Evolutionary conservation across 2,113 vertebrate species (phyloP).

Genomic region (Forbesichthys papilliferus): DNA sequence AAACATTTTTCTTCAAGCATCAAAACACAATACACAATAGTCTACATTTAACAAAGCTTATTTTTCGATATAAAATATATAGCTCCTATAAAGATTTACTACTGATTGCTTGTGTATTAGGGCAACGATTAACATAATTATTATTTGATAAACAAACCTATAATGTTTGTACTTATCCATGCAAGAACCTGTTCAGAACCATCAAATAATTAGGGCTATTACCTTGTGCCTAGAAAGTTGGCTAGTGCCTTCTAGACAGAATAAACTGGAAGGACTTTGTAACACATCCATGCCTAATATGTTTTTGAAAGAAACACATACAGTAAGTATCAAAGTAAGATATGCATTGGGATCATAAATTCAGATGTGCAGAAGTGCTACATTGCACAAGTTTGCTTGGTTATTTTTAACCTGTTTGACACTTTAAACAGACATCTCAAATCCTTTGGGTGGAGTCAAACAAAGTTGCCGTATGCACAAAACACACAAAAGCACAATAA

Average conservation of each 20-base stretch:
- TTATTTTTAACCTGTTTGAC: slow-evolving; percentile 12
- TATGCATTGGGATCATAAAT: slow-evolving; percentile 36
- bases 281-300: slow-evolving; percentile 11
- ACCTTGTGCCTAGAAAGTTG: slow-evolving; percentile 8
- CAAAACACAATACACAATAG: slow-evolving; percentile 21
- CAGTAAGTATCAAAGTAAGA: slow-evolving; percentile 48
- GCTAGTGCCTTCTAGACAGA: slow-evolving; percentile 3
- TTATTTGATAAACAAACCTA: slow-evolving; percentile 4
- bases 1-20: slow-evolving; percentile 20
- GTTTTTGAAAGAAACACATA: slow-evolving; percentile 30
- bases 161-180: slow-evolving; percentile 28
- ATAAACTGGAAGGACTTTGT: not conserved
- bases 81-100: slow-evolving; percentile 5
- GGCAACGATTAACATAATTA: slow-evolving; percentile 10
- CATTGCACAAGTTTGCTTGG: slow-evolving; percentile 40
- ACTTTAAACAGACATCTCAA: slow-evolving; percentile 26
- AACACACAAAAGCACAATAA: slow-evolving; percentile 49
- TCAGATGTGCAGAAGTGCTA: slow-evolving; percentile 48
- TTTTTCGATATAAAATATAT: slow-evolving; percentile 13
- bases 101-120: slow-evolving; percentile 4
- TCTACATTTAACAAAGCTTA: slow-evolving; percentile 14
- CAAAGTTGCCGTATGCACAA: slow-evolving; percentile 28
- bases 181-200: slow-evolving; percentile 29
- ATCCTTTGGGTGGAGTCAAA: slow-evolving; percentile 30
- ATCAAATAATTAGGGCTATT: slow-evolving; percentile 15